phyloP scores from a whole-genome alignment of 2,888 invertebrate species.

The Pachycephus smyrnensis region DNA sequence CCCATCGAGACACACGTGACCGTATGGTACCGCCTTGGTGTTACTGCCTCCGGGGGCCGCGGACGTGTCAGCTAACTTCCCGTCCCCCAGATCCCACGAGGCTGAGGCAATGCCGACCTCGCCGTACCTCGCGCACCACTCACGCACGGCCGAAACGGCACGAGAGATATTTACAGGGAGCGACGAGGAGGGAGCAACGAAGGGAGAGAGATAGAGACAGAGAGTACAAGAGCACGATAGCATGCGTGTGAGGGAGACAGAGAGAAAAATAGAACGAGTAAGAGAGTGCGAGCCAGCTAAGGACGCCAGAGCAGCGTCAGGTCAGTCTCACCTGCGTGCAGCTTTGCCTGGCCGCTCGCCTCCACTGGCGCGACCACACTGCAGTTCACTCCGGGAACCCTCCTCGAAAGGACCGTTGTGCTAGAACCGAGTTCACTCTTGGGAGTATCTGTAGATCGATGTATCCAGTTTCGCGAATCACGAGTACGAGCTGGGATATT shows the following conservation, averaged over 20 bases:
- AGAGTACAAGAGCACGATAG: slow-evolving; percentile 34
- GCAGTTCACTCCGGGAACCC: slow-evolving; percentile 30
- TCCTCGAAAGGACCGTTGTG: slow-evolving; percentile 12
- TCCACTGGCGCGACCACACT: slow-evolving; percentile 26
- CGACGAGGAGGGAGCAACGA: neutral
- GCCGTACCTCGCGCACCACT: slow-evolving; percentile 13
- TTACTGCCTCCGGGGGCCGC: slow-evolving; percentile 32
- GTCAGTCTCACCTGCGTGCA: slow-evolving; percentile 53
- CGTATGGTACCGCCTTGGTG: slow-evolving; percentile 29
- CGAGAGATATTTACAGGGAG: slow-evolving; percentile 11
- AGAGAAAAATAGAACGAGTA: neutral
- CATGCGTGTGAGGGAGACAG: neutral
- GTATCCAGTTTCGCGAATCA: neutral
- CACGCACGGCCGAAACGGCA: slow-evolving; percentile 12
- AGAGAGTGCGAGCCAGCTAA: slow-evolving; percentile 17
- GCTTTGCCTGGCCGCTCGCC: slow-evolving; percentile 16
- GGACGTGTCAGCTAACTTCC: slow-evolving; percentile 22
- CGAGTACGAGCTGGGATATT: neutral
- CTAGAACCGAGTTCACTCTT: neutral
- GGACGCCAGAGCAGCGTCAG: slow-evolving; percentile 21
- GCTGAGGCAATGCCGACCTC: neutral
- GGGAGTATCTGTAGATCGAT: neutral
- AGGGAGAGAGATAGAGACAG: slow-evolving; percentile 19
- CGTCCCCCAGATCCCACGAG: slow-evolving; percentile 1
- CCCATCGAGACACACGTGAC: slow-evolving; percentile 52